Percentiles rank a stretch among this genome's conserved stretches.
Conservation (phyloP, 1,140 invertebrate species). For the Drosophila gunungcola region DNA sequence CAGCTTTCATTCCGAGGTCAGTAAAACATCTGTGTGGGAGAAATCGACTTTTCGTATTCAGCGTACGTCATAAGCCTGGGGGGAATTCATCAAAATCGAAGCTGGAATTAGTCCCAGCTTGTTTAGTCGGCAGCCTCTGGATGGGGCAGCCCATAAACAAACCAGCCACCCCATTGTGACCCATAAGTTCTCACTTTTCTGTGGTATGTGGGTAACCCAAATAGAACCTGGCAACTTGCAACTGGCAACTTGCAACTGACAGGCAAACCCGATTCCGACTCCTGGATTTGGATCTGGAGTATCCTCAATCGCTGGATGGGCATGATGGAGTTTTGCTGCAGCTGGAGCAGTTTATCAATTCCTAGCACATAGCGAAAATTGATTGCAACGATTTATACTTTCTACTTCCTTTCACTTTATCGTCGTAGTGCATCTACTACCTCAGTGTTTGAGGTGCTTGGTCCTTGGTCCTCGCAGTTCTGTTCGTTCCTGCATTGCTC, state of each 20-base stretch:
- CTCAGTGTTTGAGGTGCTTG: conserved; percentile 18
- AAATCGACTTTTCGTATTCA: conserved; percentile 5
- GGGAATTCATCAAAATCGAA: conserved; percentile 26
- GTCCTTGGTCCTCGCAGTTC: conserved; percentile 6
- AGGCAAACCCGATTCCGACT: conserved; percentile 9
- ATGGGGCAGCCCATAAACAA: conserved; percentile 18
- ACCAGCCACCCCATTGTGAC: conserved; percentile 18
- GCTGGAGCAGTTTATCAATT: conserved; percentile 78
- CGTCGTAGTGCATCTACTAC: conserved; percentile 58
- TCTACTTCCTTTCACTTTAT: conserved; percentile 84
- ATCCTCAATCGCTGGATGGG: conserved; percentile 32
- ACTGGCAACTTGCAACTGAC: conserved; percentile 54
- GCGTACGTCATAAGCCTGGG: not conserved
- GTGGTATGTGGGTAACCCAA: conserved; percentile 60
- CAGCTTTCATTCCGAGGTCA: not conserved
- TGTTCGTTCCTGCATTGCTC: conserved; percentile 17
- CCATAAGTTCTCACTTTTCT: conserved; percentile 53
- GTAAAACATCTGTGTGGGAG: not conserved
- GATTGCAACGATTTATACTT: conserved; percentile 83
- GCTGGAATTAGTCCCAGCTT: conserved; percentile 22
- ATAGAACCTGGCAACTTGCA: conserved; percentile 53
- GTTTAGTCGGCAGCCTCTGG: conserved; percentile 2
- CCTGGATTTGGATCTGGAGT: conserved; percentile 23
- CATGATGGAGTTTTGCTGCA: conserved; percentile 5
- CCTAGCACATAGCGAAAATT: conserved; percentile 81